Evolutionary conservation across 1,140 invertebrate species (phyloP).

Genomic region (Chironomus tepperi): DNA sequence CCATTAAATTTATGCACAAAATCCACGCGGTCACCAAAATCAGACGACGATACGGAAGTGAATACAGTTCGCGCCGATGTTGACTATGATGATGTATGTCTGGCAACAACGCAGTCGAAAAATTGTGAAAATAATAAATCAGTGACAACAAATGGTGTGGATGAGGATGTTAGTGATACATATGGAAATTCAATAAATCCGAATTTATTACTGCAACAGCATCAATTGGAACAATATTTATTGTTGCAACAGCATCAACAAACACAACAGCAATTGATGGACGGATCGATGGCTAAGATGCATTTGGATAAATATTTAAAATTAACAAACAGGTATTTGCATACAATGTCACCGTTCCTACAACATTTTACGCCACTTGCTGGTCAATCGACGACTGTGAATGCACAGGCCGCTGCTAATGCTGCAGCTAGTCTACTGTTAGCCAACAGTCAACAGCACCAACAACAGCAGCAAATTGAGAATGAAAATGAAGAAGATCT

Average conservation of each 20-base stretch:
- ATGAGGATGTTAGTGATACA: neutral
- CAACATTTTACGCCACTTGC: neutral
- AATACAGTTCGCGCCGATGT: neutral
- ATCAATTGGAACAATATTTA: slow-evolving; percentile 17
- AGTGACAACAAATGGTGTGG: neutral
- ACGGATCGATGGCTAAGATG: slow-evolving; percentile 27
- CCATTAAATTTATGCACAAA: slow-evolving; percentile 2
- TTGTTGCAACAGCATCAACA: slow-evolving; percentile 24
- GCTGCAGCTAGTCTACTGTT: neutral
- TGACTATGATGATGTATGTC: slow-evolving; percentile 17
- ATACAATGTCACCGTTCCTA: slow-evolving; percentile 3
- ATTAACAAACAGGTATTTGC: slow-evolving; percentile 27
- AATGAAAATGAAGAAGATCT: neutral
- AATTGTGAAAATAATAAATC: slow-evolving; percentile 14
- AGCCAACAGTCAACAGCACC: neutral
- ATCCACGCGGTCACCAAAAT: neutral
- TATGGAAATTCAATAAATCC: neutral
- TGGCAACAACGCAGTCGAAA: neutral
- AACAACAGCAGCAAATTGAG: neutral
- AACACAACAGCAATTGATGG: neutral
- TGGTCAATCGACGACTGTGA: neutral
- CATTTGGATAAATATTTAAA: slow-evolving; percentile 27
- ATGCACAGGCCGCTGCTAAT: slow-evolving; percentile 17
- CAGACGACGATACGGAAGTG: neutral
- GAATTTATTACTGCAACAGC: slow-evolving; percentile 20